phyloP scores from a whole-genome alignment of 30 jellyfish, hydroid and myxozoan genomes.

The Aurelia coerulea region DNA sequence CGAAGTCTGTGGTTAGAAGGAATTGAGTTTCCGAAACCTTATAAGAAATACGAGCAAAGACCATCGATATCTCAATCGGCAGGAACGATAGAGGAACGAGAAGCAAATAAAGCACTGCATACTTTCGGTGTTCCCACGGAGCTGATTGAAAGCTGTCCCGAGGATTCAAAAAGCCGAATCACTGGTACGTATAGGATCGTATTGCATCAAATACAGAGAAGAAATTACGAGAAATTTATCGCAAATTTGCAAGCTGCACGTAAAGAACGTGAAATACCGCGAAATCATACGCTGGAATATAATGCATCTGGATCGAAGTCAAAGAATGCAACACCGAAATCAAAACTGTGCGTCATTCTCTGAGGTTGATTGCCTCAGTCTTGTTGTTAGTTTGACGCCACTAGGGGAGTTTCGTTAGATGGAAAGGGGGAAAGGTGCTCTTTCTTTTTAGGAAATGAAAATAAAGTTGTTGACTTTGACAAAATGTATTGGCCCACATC shows the following conservation, averaged over 20 bases:
- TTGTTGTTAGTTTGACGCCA: too few relatives aligned
- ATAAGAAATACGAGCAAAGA: conserved; percentile 51
- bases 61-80: conserved; percentile 60
- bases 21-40: conserved; percentile 68
- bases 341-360: conserved; percentile 80
- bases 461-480: too few relatives aligned
- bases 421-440: too few relatives aligned
- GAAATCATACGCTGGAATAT: conserved; percentile 40
- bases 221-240: conserved; percentile 59
- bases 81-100: conserved; percentile 73
- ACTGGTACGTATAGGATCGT: conserved; percentile 93
- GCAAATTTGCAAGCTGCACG: conserved; percentile 71
- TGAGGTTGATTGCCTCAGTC: background rate
- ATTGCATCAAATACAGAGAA: conserved; percentile 84
- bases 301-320: conserved; percentile 31
- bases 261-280: conserved; percentile 56
- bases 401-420: too few relatives aligned
- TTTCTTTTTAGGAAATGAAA: too few relatives aligned
- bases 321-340: conserved; percentile 54
- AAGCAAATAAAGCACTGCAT: conserved; percentile 60
- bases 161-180: conserved; percentile 67
- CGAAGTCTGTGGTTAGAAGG: conserved; percentile 94
- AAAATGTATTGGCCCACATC: too few relatives aligned
- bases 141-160: conserved; percentile 56
- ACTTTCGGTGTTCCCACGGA: conserved; percentile 76